Conservation (phyloP, 1,140 invertebrate species). For the Eufriesea mexicana region DNA sequence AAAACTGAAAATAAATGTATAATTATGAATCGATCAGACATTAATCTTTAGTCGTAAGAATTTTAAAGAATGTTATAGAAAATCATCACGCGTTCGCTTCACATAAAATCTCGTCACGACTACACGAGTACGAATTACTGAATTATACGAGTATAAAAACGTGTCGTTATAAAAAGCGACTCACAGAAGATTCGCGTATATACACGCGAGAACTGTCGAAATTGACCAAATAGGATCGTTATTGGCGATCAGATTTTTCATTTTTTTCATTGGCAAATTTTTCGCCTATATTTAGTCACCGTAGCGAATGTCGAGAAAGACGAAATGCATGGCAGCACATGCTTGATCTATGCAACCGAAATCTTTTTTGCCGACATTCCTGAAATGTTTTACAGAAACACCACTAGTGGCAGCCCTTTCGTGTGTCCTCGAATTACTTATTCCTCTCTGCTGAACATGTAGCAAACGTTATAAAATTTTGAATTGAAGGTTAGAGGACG, state of each 20-base stretch:
- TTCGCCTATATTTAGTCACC: neutral
- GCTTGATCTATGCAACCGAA: neutral
- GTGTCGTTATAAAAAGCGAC: neutral
- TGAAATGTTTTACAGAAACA: too few species aligned
- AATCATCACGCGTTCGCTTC: neutral
- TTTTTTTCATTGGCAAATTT: neutral
- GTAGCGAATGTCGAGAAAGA: neutral
- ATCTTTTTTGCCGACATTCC: neutral
- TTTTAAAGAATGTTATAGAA: too few species aligned
- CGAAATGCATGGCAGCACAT: too few species aligned
- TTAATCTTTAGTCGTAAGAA: too few species aligned
- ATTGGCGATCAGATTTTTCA: neutral
- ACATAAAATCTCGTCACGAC: too few species aligned
- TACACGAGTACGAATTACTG: too few species aligned
- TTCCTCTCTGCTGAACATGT: neutral
- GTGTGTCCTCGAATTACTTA: neutral
- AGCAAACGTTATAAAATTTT: too few species aligned
- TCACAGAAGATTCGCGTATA: conserved; percentile 5
- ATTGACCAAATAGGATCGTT: neutral
- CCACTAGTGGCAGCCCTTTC: neutral
- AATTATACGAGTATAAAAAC: neutral
- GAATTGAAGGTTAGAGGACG: too few species aligned
- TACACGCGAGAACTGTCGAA: neutral
- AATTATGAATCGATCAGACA: too few species aligned
- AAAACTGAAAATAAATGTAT: neutral